Conservation (phyloP, 2,113 vertebrate genomes). For the Amblyornis subalaris region DNA sequence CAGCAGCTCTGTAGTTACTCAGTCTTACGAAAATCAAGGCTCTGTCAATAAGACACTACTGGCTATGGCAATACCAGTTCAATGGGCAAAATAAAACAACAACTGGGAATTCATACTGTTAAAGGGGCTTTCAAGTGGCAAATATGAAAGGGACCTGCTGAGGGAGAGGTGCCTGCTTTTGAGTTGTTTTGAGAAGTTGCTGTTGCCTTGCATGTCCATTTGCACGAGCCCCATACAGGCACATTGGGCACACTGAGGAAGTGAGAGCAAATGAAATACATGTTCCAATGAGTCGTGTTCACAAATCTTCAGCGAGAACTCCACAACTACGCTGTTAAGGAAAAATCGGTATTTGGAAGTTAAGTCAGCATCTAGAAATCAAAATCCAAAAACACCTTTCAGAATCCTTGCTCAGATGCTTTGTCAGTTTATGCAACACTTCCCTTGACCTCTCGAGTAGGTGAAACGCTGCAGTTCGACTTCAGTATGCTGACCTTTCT, state of each 20-base stretch:
- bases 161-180: background rate
- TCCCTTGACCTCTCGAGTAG: constrained; percentile 25
- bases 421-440: constrained; percentile 1
- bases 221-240: background rate
- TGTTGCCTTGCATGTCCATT: background rate
- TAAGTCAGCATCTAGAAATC: background rate
- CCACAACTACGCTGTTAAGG: accelerated
- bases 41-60: background rate
- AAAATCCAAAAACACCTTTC: background rate
- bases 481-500: constrained; percentile 55
- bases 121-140: background rate
- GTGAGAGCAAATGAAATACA: background rate
- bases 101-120: background rate
- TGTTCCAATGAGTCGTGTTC: accelerated
- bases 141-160: accelerated
- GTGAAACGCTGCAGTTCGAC: background rate
- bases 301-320: background rate
- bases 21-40: accelerated
- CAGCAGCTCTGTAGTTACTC: background rate
- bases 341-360: background rate
- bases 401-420: background rate
- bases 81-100: background rate
- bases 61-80: background rate
- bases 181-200: background rate
- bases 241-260: background rate